These are phyloP conservation scores for Chloroclystis v-ata DNA, from an alignment of 2,888 invertebrate genomes.

Conservation along the genomic window DNA sequence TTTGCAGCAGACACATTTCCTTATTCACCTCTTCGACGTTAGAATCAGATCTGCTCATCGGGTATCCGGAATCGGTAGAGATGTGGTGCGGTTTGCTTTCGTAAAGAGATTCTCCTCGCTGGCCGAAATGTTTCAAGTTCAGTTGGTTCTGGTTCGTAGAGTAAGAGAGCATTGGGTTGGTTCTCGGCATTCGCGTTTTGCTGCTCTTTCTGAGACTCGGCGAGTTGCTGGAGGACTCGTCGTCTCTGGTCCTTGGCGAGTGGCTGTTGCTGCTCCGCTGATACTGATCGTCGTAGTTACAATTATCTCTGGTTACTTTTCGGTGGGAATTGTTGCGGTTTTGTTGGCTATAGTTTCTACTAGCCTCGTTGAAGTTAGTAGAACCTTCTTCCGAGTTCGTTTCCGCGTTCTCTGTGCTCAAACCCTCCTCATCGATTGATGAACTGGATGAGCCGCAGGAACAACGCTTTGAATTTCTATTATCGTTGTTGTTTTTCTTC, in stretches of 20 bases:
- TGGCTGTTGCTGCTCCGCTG: constrained; percentile 65
- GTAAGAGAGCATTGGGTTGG: constrained; percentile 78
- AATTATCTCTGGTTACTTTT: constrained; percentile 72
- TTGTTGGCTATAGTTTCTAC: constrained; percentile 69
- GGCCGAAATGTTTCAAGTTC: constrained; percentile 71
- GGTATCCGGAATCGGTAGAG: constrained; percentile 66
- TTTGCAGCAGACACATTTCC: constrained; percentile 73
- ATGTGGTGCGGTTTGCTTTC: constrained; percentile 72
- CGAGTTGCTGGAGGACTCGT: constrained; percentile 70
- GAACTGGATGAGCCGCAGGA: constrained; percentile 77
- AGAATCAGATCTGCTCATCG: constrained; percentile 71
- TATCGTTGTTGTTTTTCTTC: constrained; percentile 63
- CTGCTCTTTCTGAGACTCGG: constrained; percentile 73
- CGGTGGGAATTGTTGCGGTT: constrained; percentile 73
- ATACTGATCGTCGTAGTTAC: constrained; percentile 68
- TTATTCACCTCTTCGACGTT: constrained; percentile 76
- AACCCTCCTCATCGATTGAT: constrained; percentile 76
- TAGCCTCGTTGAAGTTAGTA: constrained; percentile 71
- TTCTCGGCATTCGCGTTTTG: constrained; percentile 77
- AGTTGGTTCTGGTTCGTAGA: constrained; percentile 69
- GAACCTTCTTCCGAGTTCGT: constrained; percentile 76
- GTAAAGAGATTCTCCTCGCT: constrained; percentile 65
- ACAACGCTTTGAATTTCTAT: constrained; percentile 72
- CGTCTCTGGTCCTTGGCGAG: constrained; percentile 63
- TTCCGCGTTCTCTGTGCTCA: constrained; percentile 77